Evolutionary conservation across 2,797 vertebrate genomes (phyloP).

Genomic region (Pseudomugil tenellus): DNA sequence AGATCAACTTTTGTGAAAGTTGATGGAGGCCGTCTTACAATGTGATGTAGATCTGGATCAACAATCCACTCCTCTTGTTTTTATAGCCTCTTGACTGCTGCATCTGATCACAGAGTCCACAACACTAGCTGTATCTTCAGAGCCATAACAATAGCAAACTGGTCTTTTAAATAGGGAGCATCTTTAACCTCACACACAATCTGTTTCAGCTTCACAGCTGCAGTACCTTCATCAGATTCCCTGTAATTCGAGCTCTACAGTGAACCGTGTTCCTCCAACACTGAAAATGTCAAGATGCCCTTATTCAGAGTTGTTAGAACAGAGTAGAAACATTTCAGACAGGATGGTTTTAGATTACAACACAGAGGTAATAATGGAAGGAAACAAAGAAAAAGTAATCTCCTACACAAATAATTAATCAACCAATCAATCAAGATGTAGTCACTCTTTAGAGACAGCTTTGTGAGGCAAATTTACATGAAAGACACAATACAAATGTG

Average conservation of each 20-base stretch:
- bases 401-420: neutral
- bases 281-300: constrained; percentile 24
- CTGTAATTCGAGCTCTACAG: constrained; percentile 44
- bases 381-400: neutral
- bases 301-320: constrained; percentile 24
- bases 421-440: no score
- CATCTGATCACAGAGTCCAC: constrained; percentile 53
- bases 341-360: constrained; percentile 18
- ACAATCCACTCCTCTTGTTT: neutral
- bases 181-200: constrained; percentile 42
- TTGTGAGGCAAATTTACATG: no score
- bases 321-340: constrained; percentile 1
- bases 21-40: neutral
- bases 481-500: no score
- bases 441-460: no score
- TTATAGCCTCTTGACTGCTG: constrained; percentile 7
- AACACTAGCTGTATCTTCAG: constrained; percentile 35
- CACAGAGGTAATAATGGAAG: neutral
- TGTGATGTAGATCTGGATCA: neutral
- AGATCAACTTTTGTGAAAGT: neutral
- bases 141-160: constrained; percentile 67
- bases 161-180: constrained; percentile 58
- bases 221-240: constrained; percentile 44
- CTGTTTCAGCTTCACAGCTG: constrained; percentile 21
- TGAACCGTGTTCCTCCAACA: constrained; percentile 23